phyloP scores from a whole-genome alignment of 2,113 vertebrate genomes.

The Ceuthmochares aereus region DNA sequence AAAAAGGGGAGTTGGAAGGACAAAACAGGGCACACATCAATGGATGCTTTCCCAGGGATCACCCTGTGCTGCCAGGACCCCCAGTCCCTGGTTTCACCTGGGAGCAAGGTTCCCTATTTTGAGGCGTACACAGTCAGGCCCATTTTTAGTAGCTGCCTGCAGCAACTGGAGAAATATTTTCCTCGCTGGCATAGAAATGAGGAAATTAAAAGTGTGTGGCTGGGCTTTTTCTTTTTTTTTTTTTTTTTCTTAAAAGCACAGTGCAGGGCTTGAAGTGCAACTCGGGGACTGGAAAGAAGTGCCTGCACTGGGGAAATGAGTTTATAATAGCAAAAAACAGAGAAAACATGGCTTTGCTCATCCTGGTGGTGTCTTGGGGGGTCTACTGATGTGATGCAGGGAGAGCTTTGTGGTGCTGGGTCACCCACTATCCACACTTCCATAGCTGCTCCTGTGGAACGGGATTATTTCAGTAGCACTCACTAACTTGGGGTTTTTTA shows the following conservation, averaged over 20 bases:
- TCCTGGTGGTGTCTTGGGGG: too few species aligned
- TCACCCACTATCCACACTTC: not conserved
- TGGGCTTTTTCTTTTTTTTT: not conserved
- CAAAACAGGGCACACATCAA: not conserved
- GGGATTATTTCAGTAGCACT: not conserved
- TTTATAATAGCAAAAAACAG: not conserved
- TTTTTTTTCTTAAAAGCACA: not conserved
- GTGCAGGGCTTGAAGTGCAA: not conserved
- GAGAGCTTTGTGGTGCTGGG: not conserved
- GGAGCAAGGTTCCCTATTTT: not conserved
- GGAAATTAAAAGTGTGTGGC: conserved; percentile 28
- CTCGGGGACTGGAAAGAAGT: not conserved
- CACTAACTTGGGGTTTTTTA: not conserved
- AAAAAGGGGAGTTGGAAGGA: not conserved
- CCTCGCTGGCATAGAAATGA: conserved; percentile 2
- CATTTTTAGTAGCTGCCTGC: conserved; percentile 51
- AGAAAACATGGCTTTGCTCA: not conserved
- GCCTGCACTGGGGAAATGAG: not conserved
- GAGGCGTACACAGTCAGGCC: not conserved
- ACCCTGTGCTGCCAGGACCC: not conserved
- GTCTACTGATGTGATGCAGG: not conserved
- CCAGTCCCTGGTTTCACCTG: not conserved
- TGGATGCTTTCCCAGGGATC: not conserved
- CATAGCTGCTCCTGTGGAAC: not conserved
- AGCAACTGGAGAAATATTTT: conserved; percentile 61